Base-by-base conservation (phyloP, 1,140 invertebrate genomes). In the Arion vulgaris region DNA sequence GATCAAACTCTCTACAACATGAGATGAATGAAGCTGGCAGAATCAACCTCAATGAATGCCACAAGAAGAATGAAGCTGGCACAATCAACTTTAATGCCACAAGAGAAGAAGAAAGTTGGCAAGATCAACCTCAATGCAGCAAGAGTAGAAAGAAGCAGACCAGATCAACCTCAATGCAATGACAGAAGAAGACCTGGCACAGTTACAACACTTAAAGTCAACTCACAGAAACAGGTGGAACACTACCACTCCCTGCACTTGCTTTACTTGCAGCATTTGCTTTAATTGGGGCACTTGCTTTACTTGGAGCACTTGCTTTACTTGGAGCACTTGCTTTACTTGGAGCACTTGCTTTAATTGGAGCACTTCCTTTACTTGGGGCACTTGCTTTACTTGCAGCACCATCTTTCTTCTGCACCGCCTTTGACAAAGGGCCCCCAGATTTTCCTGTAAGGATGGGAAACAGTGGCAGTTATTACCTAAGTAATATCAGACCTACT, bases 391-490 rank as follows among this genome's bases (percentile, higher is more conserved):
- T 74, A 39, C 11, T 74, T 1, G 15, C 45, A 36, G 75, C 28
- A 68, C 1, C 49, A 7, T 68, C 76, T 39, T 79, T 79, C 36
- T 79, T 79, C 23, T 66, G 76, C 36, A 41, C 11, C 28, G 57
- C 57, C 28, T 39, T 36, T 34, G 71, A 39, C 38, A 49, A 15
- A 5, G 41, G n/a, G 32, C 57, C 32, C 34, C 76, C 57, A 32
- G 32, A 1, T 34, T 79, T 79, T 66, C 76, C 76, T 79, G 76
- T 68, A 34, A n/a, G 76, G 36, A 38, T 68, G 36, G 57, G 38
- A 79, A 62, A 38, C 32, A 68, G n/a, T 39, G 49, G 26, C 32
- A 68, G 5, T n/a, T 57, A 19, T 57, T 57, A 45, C 5, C 41
- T 45, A 57, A 57, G 26, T 19, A 9, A 57, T 2, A 57, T 57